Evolutionary conservation across 2,113 vertebrate genomes (phyloP).

Genomic region (Sarotherodon lohbergeri): DNA sequence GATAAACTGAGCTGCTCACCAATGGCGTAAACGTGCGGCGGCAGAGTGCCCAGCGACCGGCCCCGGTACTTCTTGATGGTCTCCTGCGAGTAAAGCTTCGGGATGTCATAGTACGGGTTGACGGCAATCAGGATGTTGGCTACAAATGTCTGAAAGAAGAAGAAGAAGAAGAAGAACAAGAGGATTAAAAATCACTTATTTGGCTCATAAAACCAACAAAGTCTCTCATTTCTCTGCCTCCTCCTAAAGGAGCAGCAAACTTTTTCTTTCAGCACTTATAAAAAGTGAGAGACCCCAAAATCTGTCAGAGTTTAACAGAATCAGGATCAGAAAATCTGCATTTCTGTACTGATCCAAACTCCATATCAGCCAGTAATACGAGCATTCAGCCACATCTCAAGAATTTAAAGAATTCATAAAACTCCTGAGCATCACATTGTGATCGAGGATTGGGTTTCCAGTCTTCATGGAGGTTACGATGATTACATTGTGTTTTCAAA

Average conservation of each 20-base stretch:
- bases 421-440: background rate
- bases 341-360: background rate
- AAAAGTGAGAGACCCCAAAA: background rate
- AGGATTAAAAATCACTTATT: background rate
- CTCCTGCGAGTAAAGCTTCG: conserved; percentile 87
- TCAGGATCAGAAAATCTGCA: background rate
- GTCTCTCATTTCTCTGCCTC: background rate
- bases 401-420: background rate
- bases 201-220: background rate
- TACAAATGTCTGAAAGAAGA: conserved; percentile 84
- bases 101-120: conserved; percentile 95
- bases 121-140: conserved; percentile 98
- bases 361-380: background rate
- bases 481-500: background rate
- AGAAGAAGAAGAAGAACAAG: background rate
- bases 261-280: background rate
- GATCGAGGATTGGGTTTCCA: background rate
- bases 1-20: conserved; percentile 69
- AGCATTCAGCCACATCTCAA: background rate
- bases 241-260: background rate
- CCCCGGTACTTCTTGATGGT: conserved; percentile 88
- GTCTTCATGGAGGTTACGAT: background rate
- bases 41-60: conserved; percentile 88
- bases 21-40: conserved; percentile 94
- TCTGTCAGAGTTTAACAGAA: background rate